Evolutionary conservation across 2,113 vertebrate species (phyloP), one percentile per base, ranked within the genome.

Genomic region (Laticauda colubrina): DNA sequence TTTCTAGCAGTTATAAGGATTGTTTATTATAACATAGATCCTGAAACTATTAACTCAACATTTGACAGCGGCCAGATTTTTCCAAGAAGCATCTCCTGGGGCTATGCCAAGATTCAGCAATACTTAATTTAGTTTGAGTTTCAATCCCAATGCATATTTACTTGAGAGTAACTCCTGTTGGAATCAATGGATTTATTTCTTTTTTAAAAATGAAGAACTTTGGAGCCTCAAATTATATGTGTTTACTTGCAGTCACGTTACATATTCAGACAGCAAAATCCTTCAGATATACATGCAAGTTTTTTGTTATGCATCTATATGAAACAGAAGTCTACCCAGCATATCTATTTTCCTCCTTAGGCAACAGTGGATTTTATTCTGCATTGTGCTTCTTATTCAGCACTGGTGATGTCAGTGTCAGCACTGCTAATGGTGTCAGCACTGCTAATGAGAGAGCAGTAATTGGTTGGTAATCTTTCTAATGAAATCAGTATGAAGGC

Each of bases 51-150:
- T 95, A 96, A 94, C 93, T 88, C 90, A 85, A 88, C 85, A 69
- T 90, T 94, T 97, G 97, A 97, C 97, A 97, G 95, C 96, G 97
- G 96, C 96, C 97, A 97, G 97, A 96, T 96, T 89, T 89, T 54
- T 3, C 89, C 91, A 61, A 59, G 87, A 89, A 94, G 93, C 0
- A 2, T 85, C 95, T 90, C 92, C 0, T 89, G 61, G 61, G 23
- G 0, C 53, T 92, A 85, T 94, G 97, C 97, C 97, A 97, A 96
- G 94, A 93, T 95, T 85, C 91, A 92, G 94, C 95, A 95, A 93
- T 95, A 94, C 96, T 96, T 97, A 97, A 96, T 97, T 96, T 95
- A 95, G 94, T 90, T 48, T 89, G 39, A 6, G 26, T 54, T 15
- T 43, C 39, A 51, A 23, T 89, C 87, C 26, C 57, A 92, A 85